These are phyloP conservation scores for Mormyrus lacerda DNA, from an alignment of 2,113 vertebrate species.

Conservation along the genomic window DNA sequence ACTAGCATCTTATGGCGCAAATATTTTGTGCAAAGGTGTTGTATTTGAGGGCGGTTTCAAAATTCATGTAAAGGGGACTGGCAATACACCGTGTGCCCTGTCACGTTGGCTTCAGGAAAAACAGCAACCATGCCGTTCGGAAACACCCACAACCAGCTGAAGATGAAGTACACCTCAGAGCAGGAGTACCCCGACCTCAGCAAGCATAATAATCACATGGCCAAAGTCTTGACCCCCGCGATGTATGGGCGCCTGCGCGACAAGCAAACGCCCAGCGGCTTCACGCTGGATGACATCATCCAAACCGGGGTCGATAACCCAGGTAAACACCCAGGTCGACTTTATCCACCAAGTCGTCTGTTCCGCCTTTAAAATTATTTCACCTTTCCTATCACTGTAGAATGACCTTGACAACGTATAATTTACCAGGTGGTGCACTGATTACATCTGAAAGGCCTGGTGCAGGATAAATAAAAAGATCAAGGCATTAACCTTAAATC, in stretches of 20 bases:
- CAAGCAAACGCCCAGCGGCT: slow-evolving; percentile 79
- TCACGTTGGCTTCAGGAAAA: slow-evolving; percentile 49
- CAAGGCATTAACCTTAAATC: neutral
- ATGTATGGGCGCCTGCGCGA: slow-evolving; percentile 74
- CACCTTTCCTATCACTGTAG: slow-evolving; percentile 9
- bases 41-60: neutral
- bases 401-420: slow-evolving; percentile 41
- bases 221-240: slow-evolving; percentile 73
- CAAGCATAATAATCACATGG: slow-evolving; percentile 92
- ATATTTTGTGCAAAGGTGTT: neutral
- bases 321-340: slow-evolving; percentile 61
- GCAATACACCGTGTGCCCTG: neutral
- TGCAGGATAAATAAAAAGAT: neutral
- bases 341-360: slow-evolving; percentile 28
- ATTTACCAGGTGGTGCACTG: neutral
- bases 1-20: neutral
- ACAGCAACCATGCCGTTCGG: slow-evolving; percentile 84
- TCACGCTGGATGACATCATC: slow-evolving; percentile 84
- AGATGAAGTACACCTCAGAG: slow-evolving; percentile 63
- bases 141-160: slow-evolving; percentile 83
- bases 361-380: slow-evolving; percentile 11
- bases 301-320: slow-evolving; percentile 95
- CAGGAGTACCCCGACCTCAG: slow-evolving; percentile 86
- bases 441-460: neutral
- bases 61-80: neutral